Evolutionary conservation across 2,888 invertebrate genomes (phyloP), one percentile per base, ranked within the genome.

Genomic region (Ectemnius lituratus): DNA sequence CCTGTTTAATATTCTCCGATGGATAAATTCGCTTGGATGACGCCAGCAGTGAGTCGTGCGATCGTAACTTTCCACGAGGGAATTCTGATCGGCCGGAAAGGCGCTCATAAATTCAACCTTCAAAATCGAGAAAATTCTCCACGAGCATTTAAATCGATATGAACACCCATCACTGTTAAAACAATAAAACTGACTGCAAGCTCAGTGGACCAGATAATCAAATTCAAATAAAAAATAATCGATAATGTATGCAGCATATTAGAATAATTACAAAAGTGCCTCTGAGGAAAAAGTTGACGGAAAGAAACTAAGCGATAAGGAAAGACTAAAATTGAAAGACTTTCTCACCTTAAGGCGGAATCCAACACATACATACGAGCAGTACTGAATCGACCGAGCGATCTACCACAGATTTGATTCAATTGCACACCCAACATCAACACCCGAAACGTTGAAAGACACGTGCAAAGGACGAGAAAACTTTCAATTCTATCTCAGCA

Each of bases 341-440:
- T 23, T 63, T 58, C 82, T 78, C 70, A 82, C 82, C 83, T 82
- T 70, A 56, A 66, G 45, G 75, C 78, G 23, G 23, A 23, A 76
- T 82, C 78, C 82, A 82, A 82, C 67, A 74, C 76, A 37, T 37
- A 37, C 8, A 37, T 37, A 76, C 75, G 58, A 63, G 47, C 46
- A 68, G 70, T 45, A 8, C 70, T 56, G 63, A 70, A 72, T 80
- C 80, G 76, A 69, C 45, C 70, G 67, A 62, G 52, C 70, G 81
- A 81, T 76, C 78, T 62, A 63, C 37, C 59, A 61, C 69, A 52
- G n/a, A 52, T 11, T 64, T 61, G 66, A 76, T 73, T 70, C 70
- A 62, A 56, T 47, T 62, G n/a, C 11, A 52, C 52, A 16, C 13
- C 13, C 16, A 52, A 6, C 52, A 52, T 37, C 8, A 37, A 37